Conservation (phyloP, 1,140 invertebrate species). For the Macrobrachium rosenbergii region DNA sequence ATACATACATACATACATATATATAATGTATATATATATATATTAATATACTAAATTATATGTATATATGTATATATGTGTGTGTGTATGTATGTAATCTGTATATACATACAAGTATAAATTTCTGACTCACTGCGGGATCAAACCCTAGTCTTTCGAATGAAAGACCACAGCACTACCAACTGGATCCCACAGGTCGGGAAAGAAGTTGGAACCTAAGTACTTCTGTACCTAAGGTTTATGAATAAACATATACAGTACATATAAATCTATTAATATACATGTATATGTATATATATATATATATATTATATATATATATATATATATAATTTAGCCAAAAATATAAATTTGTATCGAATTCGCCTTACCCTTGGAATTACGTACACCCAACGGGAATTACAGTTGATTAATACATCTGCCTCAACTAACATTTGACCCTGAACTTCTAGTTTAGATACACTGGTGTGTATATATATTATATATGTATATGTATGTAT, state of each 20-base stretch:
- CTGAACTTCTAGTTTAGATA: too few relatives aligned
- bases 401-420: too few relatives aligned
- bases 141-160: not conserved
- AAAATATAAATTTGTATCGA: too few relatives aligned
- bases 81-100: not conserved
- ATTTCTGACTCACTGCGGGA: not conserved
- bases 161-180: not conserved
- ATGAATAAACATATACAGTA: not conserved
- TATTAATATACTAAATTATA: too few relatives aligned
- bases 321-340: conserved; percentile 30
- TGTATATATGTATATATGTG: not conserved
- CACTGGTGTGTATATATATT: not conserved
- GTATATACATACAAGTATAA: not conserved
- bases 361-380: too few relatives aligned
- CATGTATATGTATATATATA: conserved; percentile 4
- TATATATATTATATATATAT: conserved; percentile 17
- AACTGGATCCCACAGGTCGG: not conserved
- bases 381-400: too few relatives aligned
- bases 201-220: not conserved
- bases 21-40: not conserved
- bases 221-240: not conserved
- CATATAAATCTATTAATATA: conserved; percentile 27
- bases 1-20: not conserved
- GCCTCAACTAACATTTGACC: too few relatives aligned
- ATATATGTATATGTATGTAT: conserved; percentile 39